Conservation (phyloP, 2,888 invertebrate species). For the Zhuqinia jingwanae region DNA sequence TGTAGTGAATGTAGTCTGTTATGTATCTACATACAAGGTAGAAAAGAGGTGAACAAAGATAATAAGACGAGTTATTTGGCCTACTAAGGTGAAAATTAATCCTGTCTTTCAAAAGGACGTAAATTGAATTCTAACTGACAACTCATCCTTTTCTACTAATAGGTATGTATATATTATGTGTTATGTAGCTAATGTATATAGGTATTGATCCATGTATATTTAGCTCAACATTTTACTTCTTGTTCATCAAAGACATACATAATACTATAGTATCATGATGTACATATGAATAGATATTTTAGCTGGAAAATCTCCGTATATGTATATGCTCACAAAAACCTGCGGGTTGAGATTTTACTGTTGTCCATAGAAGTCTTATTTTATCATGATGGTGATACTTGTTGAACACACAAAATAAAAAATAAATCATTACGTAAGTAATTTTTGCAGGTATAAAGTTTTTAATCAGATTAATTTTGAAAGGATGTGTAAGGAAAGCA, state of each 20-base stretch:
- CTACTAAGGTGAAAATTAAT: slow-evolving; percentile 51
- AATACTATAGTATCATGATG: no score
- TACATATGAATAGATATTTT: background rate
- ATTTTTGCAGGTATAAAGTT: background rate
- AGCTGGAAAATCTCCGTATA: slow-evolving; percentile 13
- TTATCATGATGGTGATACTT: no score
- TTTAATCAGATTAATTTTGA: slow-evolving; percentile 29
- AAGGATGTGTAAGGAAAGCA: slow-evolving; percentile 2
- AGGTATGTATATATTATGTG: slow-evolving; percentile 1
- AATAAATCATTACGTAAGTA: background rate
- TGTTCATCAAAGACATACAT: background rate
- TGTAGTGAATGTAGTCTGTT: no score
- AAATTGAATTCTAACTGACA: slow-evolving; percentile 56
- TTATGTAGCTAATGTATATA: no score
- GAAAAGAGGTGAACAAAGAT: background rate
- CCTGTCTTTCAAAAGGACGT: slow-evolving; percentile 56
- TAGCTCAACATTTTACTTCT: no score
- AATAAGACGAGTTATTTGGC: slow-evolving; percentile 12
- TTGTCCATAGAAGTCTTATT: no score
- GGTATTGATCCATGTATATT: no score
- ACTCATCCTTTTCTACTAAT: slow-evolving; percentile 15
- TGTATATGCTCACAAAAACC: slow-evolving; percentile 10
- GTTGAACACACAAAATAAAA: no score
- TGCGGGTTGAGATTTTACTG: background rate
- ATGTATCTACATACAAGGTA: background rate